Conservation (phyloP, 2,888 invertebrate genomes). For the Nasonia oneida region DNA sequence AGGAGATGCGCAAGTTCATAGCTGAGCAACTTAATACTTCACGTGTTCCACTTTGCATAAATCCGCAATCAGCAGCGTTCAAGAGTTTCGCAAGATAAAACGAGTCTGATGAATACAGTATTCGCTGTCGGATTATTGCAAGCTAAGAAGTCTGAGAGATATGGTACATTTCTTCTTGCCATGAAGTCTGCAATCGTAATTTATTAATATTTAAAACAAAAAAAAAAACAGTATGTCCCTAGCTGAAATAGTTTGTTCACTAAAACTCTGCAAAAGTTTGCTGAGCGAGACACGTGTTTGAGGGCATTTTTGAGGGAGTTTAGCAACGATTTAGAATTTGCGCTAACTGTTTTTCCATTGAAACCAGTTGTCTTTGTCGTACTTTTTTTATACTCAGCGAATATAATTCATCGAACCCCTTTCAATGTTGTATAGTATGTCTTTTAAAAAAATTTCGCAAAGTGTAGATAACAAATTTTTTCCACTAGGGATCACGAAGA, state of each 20-base stretch:
- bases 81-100: constrained; percentile 99
- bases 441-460: constrained; percentile 1
- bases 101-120: neutral
- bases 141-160: constrained; percentile 5
- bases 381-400: constrained; percentile 13
- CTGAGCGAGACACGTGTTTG: neutral
- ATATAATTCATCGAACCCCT: constrained; percentile 6
- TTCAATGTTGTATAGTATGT: constrained; percentile 11
- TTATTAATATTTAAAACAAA: neutral
- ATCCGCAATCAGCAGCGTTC: constrained; percentile 99
- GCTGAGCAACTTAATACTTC: constrained; percentile 97
- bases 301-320: neutral
- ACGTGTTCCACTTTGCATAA: constrained; percentile 99
- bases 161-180: constrained; percentile 23
- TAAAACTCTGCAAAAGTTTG: constrained; percentile 1
- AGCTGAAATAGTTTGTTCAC: constrained; percentile 13
- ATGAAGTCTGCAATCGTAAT: constrained; percentile 11
- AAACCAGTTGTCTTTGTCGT: constrained; percentile 4
- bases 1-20: constrained; percentile 99
- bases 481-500: neutral
- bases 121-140: neutral
- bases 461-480: constrained; percentile 14
- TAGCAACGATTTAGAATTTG: constrained; percentile 10
- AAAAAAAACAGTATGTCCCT: neutral
- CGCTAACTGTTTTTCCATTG: constrained; percentile 12